Base-by-base conservation (phyloP, 1,140 invertebrate species). In the Drosophila ironensis region DNA sequence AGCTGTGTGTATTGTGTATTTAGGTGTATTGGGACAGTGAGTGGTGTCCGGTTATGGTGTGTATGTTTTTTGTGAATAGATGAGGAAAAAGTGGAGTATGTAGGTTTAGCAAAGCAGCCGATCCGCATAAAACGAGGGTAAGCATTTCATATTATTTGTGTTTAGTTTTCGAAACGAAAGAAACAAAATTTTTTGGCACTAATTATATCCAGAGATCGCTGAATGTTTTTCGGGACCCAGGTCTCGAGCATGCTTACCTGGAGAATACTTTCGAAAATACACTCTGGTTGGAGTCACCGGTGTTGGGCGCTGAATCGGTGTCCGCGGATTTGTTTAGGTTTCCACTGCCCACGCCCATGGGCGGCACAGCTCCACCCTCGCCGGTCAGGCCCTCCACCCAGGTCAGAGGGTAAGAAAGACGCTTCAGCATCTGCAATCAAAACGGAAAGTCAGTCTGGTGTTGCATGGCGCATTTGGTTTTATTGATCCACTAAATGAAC, bases 231-330 rank as follows among this genome's bases (percentile, higher is more conserved):
- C 25, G 30, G 24, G 7, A n/a, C 33, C 14, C 7, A 22, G 28
- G 27, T 4, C 30, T 5, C 20, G 20, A 22, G 20, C 20, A 22
- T 3, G 20, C 90, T 90, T 91, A 96, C 96, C 96, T 97, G 88
- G 95, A 96, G 88, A 97, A 97, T 59, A 96, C 95, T 93, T 96
- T 96, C 75, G 95, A 96, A 91, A 97, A 96, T 51, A 96, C 93
- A 69, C 94, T 95, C 54, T 90, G 89, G 72, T 91, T 92, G 38
- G 88, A 87, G 47, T 92, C 91, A 42, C 91, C 90, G 17, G 91
- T 90, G 40, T 91, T 91, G 44, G 90, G 89, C 7, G 89, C 89
- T 42, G 89, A 90, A 37, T 90, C 89, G 22, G 74, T 68, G 66
- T 87, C 89, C 54, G 51, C 80, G 41, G 88, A 88, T 61, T 78